Conservation (phyloP, 2,113 vertebrate genomes). For the Nyctereutes procyonoides region DNA sequence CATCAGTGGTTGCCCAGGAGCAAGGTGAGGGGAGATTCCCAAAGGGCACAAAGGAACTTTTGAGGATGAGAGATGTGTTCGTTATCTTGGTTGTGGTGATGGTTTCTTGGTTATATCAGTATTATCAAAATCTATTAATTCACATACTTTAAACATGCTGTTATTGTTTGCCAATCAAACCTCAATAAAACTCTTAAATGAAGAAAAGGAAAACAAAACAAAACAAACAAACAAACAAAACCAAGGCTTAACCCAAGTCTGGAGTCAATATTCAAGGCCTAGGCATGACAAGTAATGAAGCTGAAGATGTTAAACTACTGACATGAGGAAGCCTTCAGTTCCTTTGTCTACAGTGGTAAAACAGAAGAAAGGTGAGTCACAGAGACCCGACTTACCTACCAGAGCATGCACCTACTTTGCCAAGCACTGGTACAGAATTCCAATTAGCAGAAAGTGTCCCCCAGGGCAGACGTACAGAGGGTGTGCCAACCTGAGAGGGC, state of each 20-base stretch:
- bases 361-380: neutral
- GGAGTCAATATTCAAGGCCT: neutral
- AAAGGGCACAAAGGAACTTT: neutral
- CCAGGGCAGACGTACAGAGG: neutral
- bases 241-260: neutral
- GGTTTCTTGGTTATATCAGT: neutral
- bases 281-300: neutral
- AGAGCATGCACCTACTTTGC: neutral
- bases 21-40: neutral
- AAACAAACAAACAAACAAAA: neutral
- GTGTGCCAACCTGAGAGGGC: neutral
- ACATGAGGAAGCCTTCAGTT: neutral
- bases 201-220: neutral
- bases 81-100: neutral
- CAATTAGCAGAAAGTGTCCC: neutral
- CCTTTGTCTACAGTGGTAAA: neutral
- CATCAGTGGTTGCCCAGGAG: neutral
- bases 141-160: neutral
- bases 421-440: neutral
- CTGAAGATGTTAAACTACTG: neutral
- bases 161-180: neutral
- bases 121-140: slow-evolving; percentile 1
- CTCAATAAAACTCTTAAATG: neutral
- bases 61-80: neutral
- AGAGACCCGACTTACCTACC: no score